A percentile compares a stretch with the other conserved stretches of the same genome.
Conservation (phyloP, 1,140 invertebrate genomes). For the Nebria ingens region DNA sequence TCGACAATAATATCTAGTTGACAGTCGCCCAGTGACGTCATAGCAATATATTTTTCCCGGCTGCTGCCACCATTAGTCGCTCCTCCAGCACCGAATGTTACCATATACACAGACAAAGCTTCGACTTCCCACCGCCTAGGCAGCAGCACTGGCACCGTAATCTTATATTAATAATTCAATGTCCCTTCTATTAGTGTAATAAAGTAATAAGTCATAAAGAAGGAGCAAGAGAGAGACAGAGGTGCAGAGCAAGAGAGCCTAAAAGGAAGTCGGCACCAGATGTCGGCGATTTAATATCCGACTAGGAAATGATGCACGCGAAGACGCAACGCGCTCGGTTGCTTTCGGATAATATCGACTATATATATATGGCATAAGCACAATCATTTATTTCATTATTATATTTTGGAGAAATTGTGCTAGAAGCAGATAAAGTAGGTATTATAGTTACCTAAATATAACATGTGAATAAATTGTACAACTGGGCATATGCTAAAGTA, state of each 20-base stretch:
- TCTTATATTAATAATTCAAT: slow-evolving; percentile 38
- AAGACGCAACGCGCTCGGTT: background rate
- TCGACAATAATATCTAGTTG: no score
- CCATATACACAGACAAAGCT: background rate
- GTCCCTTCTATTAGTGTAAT: slow-evolving; percentile 35
- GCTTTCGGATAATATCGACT: background rate
- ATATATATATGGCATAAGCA: background rate
- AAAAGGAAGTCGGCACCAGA: slow-evolving; percentile 22
- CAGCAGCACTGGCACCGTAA: slow-evolving; percentile 22
- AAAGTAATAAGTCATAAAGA: slow-evolving; percentile 37
- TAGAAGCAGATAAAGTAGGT: no score
- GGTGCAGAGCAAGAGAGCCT: background rate
- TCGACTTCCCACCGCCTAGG: no score
- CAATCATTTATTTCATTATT: background rate
- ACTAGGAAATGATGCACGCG: background rate
- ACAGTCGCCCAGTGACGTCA: no score
- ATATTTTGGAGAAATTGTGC: background rate
- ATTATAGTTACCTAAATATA: no score
- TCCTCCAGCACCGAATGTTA: background rate
- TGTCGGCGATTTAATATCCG: slow-evolving; percentile 32
- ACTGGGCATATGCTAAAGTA: no score
- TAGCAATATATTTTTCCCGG: background rate
- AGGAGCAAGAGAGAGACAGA: slow-evolving; percentile 18
- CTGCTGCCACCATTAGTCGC: background rate
- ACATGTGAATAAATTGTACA: no score